Percentiles rank a stretch among this genome's conserved stretches.
phyloP scores from a whole-genome alignment of 2,888 invertebrate species.

The Nephrotoma flavescens region DNA sequence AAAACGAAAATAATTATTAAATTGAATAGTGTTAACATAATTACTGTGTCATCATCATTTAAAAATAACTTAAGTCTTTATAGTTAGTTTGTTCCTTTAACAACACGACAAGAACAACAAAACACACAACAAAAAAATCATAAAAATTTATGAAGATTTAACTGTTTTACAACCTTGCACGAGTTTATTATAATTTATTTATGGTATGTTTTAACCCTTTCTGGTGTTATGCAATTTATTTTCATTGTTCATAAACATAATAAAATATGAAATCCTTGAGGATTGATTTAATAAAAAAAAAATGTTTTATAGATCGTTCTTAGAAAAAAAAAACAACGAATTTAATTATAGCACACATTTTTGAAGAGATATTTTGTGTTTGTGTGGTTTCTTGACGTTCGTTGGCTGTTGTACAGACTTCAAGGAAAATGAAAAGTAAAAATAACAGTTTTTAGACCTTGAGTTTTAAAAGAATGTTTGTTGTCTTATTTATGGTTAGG shows the following conservation, averaged over 20 bases:
- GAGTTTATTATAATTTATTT: background rate
- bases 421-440: background rate
- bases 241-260: background rate
- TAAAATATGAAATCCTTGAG: background rate
- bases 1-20: background rate
- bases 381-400: background rate
- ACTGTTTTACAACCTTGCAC: background rate
- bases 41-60: background rate
- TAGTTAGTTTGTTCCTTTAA: background rate
- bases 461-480: background rate
- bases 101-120: background rate
- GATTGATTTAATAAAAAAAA: background rate
- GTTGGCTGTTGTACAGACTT: background rate
- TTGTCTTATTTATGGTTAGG: background rate
- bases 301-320: background rate
- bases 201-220: background rate
- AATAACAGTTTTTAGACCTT: background rate
- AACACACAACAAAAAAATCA: background rate
- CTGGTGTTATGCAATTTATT: background rate
- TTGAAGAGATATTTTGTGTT: background rate
- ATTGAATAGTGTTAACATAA: background rate
- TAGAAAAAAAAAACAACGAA: background rate
- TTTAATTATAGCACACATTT: background rate
- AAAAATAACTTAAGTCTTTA: background rate
- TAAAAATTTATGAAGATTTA: background rate